These are phyloP conservation scores for Tubulanus polymorphus DNA, from an alignment of 2,888 invertebrate genomes.

Conservation along the genomic window DNA sequence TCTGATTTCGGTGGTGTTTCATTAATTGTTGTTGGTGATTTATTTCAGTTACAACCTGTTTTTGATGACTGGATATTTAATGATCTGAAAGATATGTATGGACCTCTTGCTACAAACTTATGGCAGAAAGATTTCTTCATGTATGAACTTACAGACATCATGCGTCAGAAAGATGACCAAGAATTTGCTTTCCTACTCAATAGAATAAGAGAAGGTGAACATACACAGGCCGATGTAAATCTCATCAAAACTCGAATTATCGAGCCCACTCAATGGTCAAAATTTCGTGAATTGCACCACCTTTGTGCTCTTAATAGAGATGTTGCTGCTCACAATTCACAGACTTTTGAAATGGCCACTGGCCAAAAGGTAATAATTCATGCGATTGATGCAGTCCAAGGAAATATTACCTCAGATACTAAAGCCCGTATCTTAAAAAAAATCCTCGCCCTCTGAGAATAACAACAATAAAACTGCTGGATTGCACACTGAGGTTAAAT, in stretches of 20 bases:
- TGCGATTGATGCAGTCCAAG: constrained; percentile 19
- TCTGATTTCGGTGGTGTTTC: constrained; percentile 21
- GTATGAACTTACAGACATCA: constrained; percentile 21
- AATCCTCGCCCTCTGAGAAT: constrained; percentile 17
- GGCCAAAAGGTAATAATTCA: constrained; percentile 11
- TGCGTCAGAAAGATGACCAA: constrained; percentile 22
- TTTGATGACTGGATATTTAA: constrained; percentile 16
- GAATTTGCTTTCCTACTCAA: constrained; percentile 24
- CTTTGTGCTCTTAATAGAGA: too few relatives aligned
- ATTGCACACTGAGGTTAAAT: constrained; percentile 8
- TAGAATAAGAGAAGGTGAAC: constrained; percentile 21
- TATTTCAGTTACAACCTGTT: constrained; percentile 23
- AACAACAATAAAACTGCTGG: too few relatives aligned
- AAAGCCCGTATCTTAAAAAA: constrained; percentile 12
- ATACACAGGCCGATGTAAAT: constrained; percentile 18
- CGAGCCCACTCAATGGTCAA: too few relatives aligned
- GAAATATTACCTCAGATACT: constrained; percentile 12
- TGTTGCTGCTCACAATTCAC: too few relatives aligned
- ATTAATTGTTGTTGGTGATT: constrained; percentile 22
- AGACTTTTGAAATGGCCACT: too few relatives aligned
- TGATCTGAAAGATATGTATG: neutral
- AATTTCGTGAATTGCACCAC: too few relatives aligned
- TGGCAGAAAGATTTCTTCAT: constrained; percentile 10
- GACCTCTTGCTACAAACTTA: neutral
- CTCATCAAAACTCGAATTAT: constrained; percentile 11